Conservation (phyloP, 2,113 vertebrate species). For the Numida meleagris region DNA sequence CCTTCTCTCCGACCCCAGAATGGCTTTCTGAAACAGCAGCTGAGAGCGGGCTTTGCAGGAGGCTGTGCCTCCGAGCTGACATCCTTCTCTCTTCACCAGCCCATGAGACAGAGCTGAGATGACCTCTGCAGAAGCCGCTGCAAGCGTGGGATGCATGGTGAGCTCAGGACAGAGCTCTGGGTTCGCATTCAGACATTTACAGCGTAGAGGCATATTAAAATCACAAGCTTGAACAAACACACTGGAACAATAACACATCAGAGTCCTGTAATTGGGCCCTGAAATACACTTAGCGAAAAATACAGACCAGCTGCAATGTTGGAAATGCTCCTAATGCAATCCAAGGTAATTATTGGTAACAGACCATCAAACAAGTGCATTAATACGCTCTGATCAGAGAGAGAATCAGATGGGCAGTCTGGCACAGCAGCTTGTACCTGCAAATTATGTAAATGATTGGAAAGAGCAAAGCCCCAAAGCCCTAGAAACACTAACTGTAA, state of each 20-base stretch:
- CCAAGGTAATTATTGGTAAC: constrained; percentile 71
- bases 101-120: fast-evolving
- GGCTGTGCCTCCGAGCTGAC: background rate
- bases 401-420: constrained; percentile 65
- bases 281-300: constrained; percentile 62
- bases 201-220: constrained; percentile 48
- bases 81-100: background rate
- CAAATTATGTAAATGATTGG: constrained; percentile 59
- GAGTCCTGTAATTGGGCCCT: constrained; percentile 64
- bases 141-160: fast-evolving
- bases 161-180: background rate
- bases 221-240: constrained; percentile 43
- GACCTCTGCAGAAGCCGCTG: background rate
- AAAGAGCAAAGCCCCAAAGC: constrained; percentile 63
- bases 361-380: constrained; percentile 68
- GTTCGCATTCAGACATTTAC: background rate
- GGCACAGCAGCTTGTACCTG: constrained; percentile 67
- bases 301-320: constrained; percentile 67
- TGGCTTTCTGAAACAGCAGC: background rate
- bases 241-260: constrained; percentile 70
- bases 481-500: constrained; percentile 65
- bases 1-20: background rate
- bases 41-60: background rate
- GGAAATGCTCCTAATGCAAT: constrained; percentile 73
- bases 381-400: constrained; percentile 61